These are phyloP conservation scores for Panthera tigris DNA, from an alignment of 2,113 vertebrate genomes.

Conservation along the genomic window DNA sequence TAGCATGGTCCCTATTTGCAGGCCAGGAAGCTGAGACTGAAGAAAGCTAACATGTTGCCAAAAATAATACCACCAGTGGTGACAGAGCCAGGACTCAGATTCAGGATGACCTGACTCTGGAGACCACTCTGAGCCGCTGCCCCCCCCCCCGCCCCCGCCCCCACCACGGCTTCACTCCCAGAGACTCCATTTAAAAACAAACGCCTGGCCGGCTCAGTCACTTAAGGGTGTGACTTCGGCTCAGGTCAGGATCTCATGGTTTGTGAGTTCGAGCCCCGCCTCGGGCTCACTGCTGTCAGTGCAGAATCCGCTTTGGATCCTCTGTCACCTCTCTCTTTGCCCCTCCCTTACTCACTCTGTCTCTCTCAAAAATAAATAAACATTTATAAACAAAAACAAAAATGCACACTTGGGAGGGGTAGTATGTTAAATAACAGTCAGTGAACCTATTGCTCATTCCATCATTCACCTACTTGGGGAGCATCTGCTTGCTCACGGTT, in stretches of 20 bases:
- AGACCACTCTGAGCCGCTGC: neutral
- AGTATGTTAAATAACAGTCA: neutral
- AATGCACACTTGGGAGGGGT: neutral
- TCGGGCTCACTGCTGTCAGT: too few relatives aligned
- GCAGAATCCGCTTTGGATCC: too few relatives aligned
- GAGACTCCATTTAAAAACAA: neutral
- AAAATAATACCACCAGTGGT: neutral
- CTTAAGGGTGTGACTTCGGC: too few relatives aligned
- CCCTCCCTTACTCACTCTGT: too few relatives aligned
- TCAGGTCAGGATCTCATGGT: too few relatives aligned
- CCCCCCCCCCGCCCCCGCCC: fast-evolving
- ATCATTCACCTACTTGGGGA: neutral
- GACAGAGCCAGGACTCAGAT: neutral
- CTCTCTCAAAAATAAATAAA: too few relatives aligned
- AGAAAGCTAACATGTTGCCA: neutral
- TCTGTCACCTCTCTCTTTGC: too few relatives aligned
- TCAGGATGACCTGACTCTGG: neutral
- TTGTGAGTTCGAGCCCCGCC: too few relatives aligned
- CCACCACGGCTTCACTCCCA: neutral
- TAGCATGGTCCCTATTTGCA: neutral
- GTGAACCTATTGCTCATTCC: neutral
- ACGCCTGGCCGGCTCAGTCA: too few relatives aligned
- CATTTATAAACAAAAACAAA: neutral
- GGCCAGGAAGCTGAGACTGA: neutral
- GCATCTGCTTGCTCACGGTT: too few relatives aligned